Percentiles rank a stretch among this genome's conserved stretches.
Evolutionary conservation across 2,888 invertebrate genomes (phyloP).

Genomic region (Macaria liturata): DNA sequence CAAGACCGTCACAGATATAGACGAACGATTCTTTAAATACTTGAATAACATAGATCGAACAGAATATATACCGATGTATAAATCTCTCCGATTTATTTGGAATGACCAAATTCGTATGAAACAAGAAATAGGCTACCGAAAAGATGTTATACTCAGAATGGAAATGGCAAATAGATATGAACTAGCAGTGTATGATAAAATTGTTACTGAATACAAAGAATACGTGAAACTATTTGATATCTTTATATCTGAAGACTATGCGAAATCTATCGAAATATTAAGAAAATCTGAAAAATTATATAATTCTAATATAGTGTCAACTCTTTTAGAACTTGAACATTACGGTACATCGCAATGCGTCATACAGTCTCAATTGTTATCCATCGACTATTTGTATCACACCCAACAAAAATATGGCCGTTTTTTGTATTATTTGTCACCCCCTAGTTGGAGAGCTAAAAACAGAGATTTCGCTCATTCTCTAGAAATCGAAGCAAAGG

Average conservation of each 20-base stretch:
- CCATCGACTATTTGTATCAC: slow-evolving; percentile 85
- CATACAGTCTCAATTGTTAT: slow-evolving; percentile 75
- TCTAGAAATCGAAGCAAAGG: slow-evolving; percentile 70
- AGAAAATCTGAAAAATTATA: slow-evolving; percentile 74
- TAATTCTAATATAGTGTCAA: slow-evolving; percentile 59
- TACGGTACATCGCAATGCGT: slow-evolving; percentile 64
- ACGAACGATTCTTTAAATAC: slow-evolving; percentile 53
- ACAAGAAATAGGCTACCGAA: slow-evolving; percentile 66
- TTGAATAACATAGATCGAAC: slow-evolving; percentile 46
- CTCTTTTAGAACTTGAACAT: slow-evolving; percentile 68
- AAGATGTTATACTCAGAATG: slow-evolving; percentile 77
- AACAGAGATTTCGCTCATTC: slow-evolving; percentile 78
- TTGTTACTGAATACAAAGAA: slow-evolving; percentile 69
- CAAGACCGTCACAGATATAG: slow-evolving; percentile 51
- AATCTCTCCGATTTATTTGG: slow-evolving; percentile 51
- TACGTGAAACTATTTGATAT: slow-evolving; percentile 84
- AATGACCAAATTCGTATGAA: slow-evolving; percentile 48
- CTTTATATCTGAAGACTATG: slow-evolving; percentile 85
- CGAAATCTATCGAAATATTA: slow-evolving; percentile 82
- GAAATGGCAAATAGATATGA: slow-evolving; percentile 82
- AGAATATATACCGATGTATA: slow-evolving; percentile 49
- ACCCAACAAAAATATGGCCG: slow-evolving; percentile 86
- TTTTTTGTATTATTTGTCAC: slow-evolving; percentile 87
- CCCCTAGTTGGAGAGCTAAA: slow-evolving; percentile 82
- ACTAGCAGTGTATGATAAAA: slow-evolving; percentile 69